These are phyloP conservation scores for Limnothrissa miodon DNA, from an alignment of 2,113 vertebrate genomes.

Conservation along the genomic window DNA sequence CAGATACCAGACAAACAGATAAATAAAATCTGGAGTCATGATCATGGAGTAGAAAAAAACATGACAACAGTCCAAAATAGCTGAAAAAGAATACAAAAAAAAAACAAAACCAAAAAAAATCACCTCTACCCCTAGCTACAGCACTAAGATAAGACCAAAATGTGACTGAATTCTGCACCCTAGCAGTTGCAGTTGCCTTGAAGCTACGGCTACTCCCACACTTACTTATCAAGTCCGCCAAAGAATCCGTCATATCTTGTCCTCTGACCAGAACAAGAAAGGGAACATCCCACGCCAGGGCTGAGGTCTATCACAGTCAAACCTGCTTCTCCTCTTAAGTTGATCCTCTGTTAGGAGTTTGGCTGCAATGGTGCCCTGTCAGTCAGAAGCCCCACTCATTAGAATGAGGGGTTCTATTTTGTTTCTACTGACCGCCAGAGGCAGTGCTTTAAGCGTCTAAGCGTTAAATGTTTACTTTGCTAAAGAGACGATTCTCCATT, in stretches of 20 bases:
- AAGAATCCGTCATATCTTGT: neutral
- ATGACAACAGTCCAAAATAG: neutral
- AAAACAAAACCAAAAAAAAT: too few species aligned
- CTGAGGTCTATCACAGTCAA: neutral
- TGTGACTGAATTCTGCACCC: neutral
- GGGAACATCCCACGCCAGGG: neutral
- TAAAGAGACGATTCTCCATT: too few species aligned
- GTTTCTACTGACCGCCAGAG: too few species aligned
- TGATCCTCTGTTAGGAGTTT: neutral
- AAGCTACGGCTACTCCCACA: neutral
- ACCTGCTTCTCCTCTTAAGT: conserved; percentile 2
- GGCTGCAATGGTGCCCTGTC: neutral
- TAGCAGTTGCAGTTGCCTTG: neutral
- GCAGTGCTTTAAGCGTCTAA: too few species aligned
- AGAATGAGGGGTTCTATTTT: too few species aligned
- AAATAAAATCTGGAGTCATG: too few species aligned
- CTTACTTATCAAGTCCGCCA: neutral
- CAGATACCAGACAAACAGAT: too few species aligned
- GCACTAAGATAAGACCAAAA: neutral
- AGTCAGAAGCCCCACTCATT: neutral
- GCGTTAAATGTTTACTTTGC: too few species aligned
- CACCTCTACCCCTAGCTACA: neutral
- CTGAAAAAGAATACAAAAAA: too few species aligned
- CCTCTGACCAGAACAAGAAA: neutral
- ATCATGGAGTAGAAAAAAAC: neutral